Base-by-base conservation (phyloP, 1,140 invertebrate species). In the Acromyrmex heyeri region DNA sequence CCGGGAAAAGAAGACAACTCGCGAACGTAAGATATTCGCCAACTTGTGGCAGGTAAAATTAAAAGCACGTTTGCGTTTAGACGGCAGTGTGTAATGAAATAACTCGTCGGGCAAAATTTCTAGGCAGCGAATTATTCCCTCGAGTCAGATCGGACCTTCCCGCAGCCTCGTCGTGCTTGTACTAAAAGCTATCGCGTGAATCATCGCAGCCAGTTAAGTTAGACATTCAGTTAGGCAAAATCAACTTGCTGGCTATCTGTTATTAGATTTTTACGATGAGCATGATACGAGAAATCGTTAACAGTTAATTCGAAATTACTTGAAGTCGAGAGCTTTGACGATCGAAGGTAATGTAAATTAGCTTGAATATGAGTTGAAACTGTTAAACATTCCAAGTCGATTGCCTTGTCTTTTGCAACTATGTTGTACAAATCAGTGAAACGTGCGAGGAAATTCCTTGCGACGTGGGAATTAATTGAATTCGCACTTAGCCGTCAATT, bases 11-110 rank as follows among this genome's bases (percentile, higher is more conserved):
- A 70, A 65, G 62, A 81, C 34, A 38, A 69, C 67, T 65, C 30
- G 82, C 6, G 64, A 65, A 57, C 34, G 24, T 76, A 44, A 87
- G 81, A 85, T 83, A 83, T 73, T 87, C 48, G 59, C 59, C 38
- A 78, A 65, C 75, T 30, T 55, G 27, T 48, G 61, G 62, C 59
- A 65, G 34, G 61, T 55, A 79, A 48, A 79, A 85, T 79, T 85
- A 65, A 79, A 55, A 65, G 3, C 10, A 24, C 61, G 82, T 64
- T 85, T 53, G 69, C 57, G 55, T 65, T 85, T 48, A 61, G 48
- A 76, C 65, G 70, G 75, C 77, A 30, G 12, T n/a, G 48, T 55
- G 34, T 59, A 81, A 72, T 38, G 78, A 55, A 81, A 81, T 57
- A n/a, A 57, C 34, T 70, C 62, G 78, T n/a, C 72, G 21, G n/a